A percentile compares a stretch with the other conserved stretches of the same genome.
Conservation (phyloP, 1,140 invertebrate genomes). For the Papilio aristodemus region DNA sequence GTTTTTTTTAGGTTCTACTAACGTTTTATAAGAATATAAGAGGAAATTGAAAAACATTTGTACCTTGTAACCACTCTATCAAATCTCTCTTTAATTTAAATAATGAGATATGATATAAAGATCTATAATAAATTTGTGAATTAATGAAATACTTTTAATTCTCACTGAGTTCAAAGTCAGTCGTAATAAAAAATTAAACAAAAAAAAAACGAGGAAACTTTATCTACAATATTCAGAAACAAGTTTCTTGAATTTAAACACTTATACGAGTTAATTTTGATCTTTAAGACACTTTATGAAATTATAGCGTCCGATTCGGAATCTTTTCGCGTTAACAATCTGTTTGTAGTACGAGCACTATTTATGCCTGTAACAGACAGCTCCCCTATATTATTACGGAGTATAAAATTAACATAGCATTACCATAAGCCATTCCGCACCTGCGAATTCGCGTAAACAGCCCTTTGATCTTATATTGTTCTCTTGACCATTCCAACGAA, state of each 20-base stretch:
- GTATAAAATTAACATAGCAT: slow-evolving; percentile 37
- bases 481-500: slow-evolving; percentile 60
- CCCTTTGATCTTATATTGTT: slow-evolving; percentile 69
- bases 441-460: slow-evolving; percentile 52
- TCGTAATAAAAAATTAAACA: too few species aligned
- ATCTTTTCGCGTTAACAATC: slow-evolving; percentile 10
- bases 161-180: too few species aligned
- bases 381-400: slow-evolving; percentile 28
- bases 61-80: too few species aligned
- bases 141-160: too few species aligned
- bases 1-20: too few species aligned
- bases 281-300: neutral
- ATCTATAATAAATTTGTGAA: too few species aligned
- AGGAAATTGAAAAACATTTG: too few species aligned
- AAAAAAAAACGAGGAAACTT: too few species aligned
- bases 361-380: slow-evolving; percentile 20
- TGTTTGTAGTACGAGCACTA: slow-evolving; percentile 15
- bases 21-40: too few species aligned
- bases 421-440: slow-evolving; percentile 52
- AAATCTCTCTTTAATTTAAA: too few species aligned
- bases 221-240: too few species aligned
- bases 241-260: neutral
- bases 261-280: neutral
- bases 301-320: neutral
- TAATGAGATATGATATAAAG: too few species aligned